Percentiles rank a stretch among this genome's conserved stretches.
Evolutionary conservation across 2,113 vertebrate genomes (phyloP).

Genomic region (Anoplopoma fimbria): DNA sequence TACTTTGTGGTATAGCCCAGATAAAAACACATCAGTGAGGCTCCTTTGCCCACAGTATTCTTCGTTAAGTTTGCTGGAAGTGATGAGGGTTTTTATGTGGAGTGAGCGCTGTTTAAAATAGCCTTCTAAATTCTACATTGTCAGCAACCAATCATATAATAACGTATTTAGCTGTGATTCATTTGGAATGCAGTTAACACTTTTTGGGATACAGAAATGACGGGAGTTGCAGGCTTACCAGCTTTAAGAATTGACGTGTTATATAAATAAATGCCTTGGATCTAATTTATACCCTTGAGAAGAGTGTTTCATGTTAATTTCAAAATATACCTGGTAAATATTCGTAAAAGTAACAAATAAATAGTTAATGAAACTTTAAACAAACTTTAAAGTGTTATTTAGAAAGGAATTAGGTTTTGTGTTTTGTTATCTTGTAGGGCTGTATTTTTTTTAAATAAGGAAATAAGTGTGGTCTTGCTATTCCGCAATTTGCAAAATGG

Average conservation of each 20-base stretch:
- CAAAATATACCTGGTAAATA: no score
- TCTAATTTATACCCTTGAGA: no score
- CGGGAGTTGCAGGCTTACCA: not conserved
- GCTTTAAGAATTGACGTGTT: not conserved
- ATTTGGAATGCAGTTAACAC: not conserved
- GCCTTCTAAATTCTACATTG: not conserved
- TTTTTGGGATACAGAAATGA: not conserved
- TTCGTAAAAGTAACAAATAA: no score
- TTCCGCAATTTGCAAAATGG: no score
- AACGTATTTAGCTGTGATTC: not conserved
- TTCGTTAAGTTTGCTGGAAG: not conserved
- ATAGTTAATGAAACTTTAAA: no score
- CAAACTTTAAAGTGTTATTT: no score
- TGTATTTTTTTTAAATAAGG: not conserved
- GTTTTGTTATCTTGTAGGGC: no score
- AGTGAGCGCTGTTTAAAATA: not conserved
- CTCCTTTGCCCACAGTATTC: not conserved
- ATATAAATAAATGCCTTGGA: not conserved
- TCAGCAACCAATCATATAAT: not conserved
- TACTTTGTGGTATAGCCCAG: no score
- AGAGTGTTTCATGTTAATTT: no score
- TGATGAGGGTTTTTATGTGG: not conserved
- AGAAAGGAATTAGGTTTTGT: no score
- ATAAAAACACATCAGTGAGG: not conserved
- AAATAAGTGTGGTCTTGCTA: not conserved